Base-by-base conservation (phyloP, 2,888 invertebrate species). In the Axea sp. region DNA sequence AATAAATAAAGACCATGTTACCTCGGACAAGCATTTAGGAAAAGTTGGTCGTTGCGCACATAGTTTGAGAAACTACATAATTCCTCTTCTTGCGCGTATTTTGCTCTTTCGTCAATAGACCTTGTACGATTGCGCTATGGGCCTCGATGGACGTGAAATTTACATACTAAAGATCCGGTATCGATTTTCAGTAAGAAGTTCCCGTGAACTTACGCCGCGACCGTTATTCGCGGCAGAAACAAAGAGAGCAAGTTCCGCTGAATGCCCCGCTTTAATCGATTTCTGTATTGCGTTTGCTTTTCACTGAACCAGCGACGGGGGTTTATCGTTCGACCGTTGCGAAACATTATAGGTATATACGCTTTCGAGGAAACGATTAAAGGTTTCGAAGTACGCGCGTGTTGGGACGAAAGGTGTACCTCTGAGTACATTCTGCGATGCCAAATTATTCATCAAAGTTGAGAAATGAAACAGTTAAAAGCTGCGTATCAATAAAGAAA, bases 321-420 rank as follows among this genome's bases (percentile, higher is more conserved):
- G 60, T 62, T 71, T 71, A 62, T 71, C 47, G 57, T 43, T 57
- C 28, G 57, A 24, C 51, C 62, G 57, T 49, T 71, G 49, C 55
- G 28, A 71, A 71, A 57, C 17, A 30, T 64, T 45, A 24, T 62
- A 41, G 24, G 51, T 51, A 53, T 45, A 60, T 43, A 33, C 45
- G 41, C 30, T 60, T 69, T 45, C 31, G 28, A 26, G 31, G 53
- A 60, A 60, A 45, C 51, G 59, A 59, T 68, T 68, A 68, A 51
- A 4, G 59, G 51, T 67, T 35, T 59, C 57, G 33, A 43, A 59
- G 57, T 59, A 59, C 39, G 33, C 43, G 57, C 33, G 57, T 33
- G 43, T 33, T 43, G n/a, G 15, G 15, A 43, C 33, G 43, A 17
- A 59, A 43, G 43, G 22, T 43, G 33, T 17, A 41, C 22, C 31